These are phyloP conservation scores for Orientallactaga sibirica DNA, from an alignment of 2,797 vertebrate genomes.

Conservation along the genomic window DNA sequence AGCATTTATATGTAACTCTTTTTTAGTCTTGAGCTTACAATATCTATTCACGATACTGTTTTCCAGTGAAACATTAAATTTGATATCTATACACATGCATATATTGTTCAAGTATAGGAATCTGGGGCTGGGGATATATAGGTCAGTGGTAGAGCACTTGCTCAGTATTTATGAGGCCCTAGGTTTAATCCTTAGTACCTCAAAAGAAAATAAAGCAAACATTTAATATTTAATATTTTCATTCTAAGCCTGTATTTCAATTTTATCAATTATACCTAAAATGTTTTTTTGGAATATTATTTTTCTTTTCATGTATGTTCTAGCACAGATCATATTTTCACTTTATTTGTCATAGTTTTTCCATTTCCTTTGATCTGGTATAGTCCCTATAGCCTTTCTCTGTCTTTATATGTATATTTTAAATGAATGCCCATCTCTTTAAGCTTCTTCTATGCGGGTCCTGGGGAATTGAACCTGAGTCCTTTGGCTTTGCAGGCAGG, in stretches of 20 bases:
- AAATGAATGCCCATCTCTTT: no score
- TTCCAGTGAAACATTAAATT: slow-evolving; percentile 40
- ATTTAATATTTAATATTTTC: slow-evolving; percentile 5
- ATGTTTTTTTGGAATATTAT: slow-evolving; percentile 27
- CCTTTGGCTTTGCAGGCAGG: no score
- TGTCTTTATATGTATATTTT: background rate
- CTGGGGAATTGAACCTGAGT: no score
- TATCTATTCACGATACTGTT: slow-evolving; percentile 18
- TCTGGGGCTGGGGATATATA: background rate
- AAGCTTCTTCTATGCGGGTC: no score
- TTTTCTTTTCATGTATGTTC: background rate
- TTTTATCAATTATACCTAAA: slow-evolving; percentile 39
- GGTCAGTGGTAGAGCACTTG: background rate
- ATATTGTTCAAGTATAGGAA: slow-evolving; percentile 39
- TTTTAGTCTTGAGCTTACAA: background rate
- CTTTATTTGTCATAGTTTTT: slow-evolving; percentile 47
- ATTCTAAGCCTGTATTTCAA: background rate
- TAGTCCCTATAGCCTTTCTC: slow-evolving; percentile 25
- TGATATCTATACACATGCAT: background rate
- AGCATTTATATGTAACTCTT: slow-evolving; percentile 13
- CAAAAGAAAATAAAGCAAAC: background rate
- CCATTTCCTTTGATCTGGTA: slow-evolving; percentile 53
- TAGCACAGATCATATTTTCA: background rate
- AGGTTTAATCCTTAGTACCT: background rate
- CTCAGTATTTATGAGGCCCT: background rate